phyloP scores from a whole-genome alignment of 2,797 vertebrate species.

The Ctenosaura bakeri region DNA sequence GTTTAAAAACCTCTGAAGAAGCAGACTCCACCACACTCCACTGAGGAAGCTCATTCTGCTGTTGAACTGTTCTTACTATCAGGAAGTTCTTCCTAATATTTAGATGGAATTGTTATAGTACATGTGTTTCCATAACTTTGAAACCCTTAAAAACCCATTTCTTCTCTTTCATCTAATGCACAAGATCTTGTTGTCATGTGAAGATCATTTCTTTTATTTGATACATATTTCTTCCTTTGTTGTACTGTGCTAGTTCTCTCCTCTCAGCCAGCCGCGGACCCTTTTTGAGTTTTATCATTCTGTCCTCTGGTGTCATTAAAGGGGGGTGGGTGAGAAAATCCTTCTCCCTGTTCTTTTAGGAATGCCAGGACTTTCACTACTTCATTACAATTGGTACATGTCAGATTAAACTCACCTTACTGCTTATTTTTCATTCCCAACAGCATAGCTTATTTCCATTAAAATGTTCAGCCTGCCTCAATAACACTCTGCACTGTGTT shows the following conservation, averaged over 20 bases:
- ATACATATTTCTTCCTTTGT: not conserved
- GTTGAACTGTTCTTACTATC: no score
- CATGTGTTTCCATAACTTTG: not conserved
- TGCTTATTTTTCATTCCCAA: constrained; percentile 14
- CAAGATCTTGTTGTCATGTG: not conserved
- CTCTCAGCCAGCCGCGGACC: not conserved
- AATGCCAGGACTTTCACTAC: constrained; percentile 41
- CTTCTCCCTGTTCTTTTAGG: not conserved
- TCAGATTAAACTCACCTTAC: constrained; percentile 33
- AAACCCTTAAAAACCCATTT: not conserved
- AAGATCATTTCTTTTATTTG: not conserved
- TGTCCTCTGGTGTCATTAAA: not conserved
- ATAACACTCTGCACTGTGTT: rapidly evolving
- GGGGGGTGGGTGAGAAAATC: not conserved
- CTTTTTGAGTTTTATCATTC: not conserved
- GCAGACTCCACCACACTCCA: no score
- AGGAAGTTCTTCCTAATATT: no score
- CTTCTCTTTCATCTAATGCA: not conserved
- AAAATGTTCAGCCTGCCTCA: not conserved
- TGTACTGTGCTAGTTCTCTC: not conserved
- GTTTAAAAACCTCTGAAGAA: no score
- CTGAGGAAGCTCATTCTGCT: no score
- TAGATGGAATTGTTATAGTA: not conserved
- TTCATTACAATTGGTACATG: constrained; percentile 19
- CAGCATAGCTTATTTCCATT: constrained; percentile 21